Evolutionary conservation across 2,797 vertebrate genomes (phyloP).

Genomic region (Urocyon cinereoargenteus): DNA sequence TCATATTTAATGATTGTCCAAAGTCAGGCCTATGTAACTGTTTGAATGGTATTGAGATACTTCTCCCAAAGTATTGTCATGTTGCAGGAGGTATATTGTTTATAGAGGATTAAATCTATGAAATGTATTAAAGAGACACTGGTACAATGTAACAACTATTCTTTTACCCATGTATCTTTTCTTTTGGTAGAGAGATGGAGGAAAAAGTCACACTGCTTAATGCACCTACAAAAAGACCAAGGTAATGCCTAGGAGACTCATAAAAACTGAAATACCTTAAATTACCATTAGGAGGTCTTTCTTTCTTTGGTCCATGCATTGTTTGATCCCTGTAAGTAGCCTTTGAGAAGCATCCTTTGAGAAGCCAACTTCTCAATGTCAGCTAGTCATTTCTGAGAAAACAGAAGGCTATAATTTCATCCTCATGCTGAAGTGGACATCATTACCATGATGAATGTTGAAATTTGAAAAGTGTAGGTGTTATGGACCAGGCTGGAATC

Average conservation of each 20-base stretch:
- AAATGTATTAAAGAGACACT: slow-evolving; percentile 1
- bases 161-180: slow-evolving; percentile 78
- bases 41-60: neutral
- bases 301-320: neutral
- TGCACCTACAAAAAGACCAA: slow-evolving; percentile 96
- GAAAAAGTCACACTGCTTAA: slow-evolving; percentile 95
- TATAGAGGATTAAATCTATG: slow-evolving; percentile 56
- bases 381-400: slow-evolving; percentile 56
- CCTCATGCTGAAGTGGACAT: slow-evolving; percentile 17
- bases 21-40: neutral
- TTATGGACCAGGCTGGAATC: slow-evolving; percentile 22
- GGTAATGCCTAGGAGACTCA: slow-evolving; percentile 88
- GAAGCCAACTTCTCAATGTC: slow-evolving; percentile 43
- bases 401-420: slow-evolving; percentile 40
- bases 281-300: neutral
- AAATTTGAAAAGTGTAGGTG: slow-evolving; percentile 50
- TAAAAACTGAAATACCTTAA: slow-evolving; percentile 37
- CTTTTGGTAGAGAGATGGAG: slow-evolving; percentile 93
- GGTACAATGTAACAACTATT: slow-evolving; percentile 5
- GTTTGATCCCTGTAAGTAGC: slow-evolving; percentile 16
- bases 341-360: slow-evolving; percentile 38
- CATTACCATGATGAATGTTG: slow-evolving; percentile 34
- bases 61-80: slow-evolving; percentile 36
- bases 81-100: neutral
- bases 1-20: neutral